Evolutionary conservation across 2,797 vertebrate species (phyloP), one percentile per base, ranked within the genome.

Genomic region (Dromococcyx pavoninus): DNA sequence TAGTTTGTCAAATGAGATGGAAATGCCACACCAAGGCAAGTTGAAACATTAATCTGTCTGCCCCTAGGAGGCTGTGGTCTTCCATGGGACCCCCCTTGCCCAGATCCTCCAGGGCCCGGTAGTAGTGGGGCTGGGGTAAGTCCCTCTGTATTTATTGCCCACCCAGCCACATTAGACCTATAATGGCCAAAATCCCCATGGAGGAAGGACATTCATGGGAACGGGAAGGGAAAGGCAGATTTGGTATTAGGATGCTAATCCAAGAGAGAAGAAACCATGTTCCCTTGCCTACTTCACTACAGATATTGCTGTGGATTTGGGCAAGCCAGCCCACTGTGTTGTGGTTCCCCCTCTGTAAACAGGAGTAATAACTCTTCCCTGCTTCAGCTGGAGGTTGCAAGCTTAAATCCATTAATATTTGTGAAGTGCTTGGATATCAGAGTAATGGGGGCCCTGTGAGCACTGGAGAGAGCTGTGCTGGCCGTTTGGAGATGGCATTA

Each of bases 1-100:
- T 95, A 94, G 94, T 95, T 95, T 96, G 95, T 94, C 94, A 96
- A 94, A 95, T 91, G 76, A 88, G 84, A 96, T 96, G 93, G 86
- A 96, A 94, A 94, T 96, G 91, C 94, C 95, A 94, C 44, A 75
- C n/a, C 0, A 7, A 96, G 91, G 86, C 86, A 72, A 84, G 91
- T 44, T 62, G 91, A 94, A 93, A 94, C 67, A 28, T 93, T 95
- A 95, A 94, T 94, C 88, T 91, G 70, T 39, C 53, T 37, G 82
- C 61, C 81, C 86, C 58, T 0, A 2, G 46, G 43, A 65, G 48
- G 67, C 74, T 79, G 71, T 0, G 1, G 23, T 69, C 32, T 85
- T 86, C 56, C 3, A 0, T 24, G 75, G 78, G 77, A 92, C 6
- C 13, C 30, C n/a, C 39, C 13, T 80, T 58, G 15, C 24, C 33